Base-by-base conservation (phyloP, 2,797 vertebrate genomes). In the Sebastes vulpes region DNA sequence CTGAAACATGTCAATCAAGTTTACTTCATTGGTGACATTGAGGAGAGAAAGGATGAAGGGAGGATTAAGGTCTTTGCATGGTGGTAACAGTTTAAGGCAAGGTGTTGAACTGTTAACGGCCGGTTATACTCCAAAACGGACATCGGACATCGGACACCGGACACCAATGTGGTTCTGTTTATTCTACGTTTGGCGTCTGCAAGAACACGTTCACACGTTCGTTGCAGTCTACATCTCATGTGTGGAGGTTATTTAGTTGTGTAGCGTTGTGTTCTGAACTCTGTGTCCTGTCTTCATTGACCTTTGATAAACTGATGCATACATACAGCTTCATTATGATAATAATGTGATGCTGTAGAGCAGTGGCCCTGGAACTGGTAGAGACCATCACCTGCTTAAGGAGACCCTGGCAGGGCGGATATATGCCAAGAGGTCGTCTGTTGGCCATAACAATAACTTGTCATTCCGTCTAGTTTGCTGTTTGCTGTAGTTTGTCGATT, bases 271-370 rank as follows among this genome's bases (percentile, higher is more conserved):
- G 53, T 35, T 72, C 14, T 60, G 46, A 70, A 54, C 61, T 57
- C 32, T 57, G n/a, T 38, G 29, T 52, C 48, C 58, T 79, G 60
- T 63, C 61, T 57, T 16, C 42, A 35, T 1, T 75, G 70, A 85
- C 77, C 69, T 75, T 65, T 65, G 58, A 75, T 78, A 57, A 83
- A 61, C 25, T 10, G 70, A 73, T 74, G 79, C 78, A 80, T 68
- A 72, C 52, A 76, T 82, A 80, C 70, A 59, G 46, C 78, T 48
- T 66, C 6, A 74, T 85, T 82, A 70, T 65, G 28, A 82, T 67
- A 82, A 74, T 56, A 66, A 23, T 56, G 9, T 29, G 50, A 64
- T 25, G 54, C 60, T 18, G 54, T 3, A 60, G 65, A 75, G 48
- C 21, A 20, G 26, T 3, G 48, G 54, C 65, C 65, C 42, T 60